Evolutionary conservation across 2,797 vertebrate species (phyloP), one percentile per base, ranked within the genome.

Genomic region (Melanotaenia boesemani): DNA sequence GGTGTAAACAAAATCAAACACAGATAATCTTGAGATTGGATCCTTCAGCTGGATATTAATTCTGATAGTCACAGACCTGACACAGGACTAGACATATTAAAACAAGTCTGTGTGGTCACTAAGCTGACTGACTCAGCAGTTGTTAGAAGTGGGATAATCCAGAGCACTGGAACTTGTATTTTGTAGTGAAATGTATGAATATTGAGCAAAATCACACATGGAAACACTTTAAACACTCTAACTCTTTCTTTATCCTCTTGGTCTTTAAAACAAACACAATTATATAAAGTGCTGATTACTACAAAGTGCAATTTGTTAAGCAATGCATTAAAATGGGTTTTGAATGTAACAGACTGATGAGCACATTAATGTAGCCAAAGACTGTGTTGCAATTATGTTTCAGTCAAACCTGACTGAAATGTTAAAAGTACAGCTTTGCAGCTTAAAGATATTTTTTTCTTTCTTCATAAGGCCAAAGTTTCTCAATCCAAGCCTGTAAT

Each of bases 1-100:
- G 91, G 91, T 84, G 87, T 83, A 84, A 90, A 89, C 82, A 87
- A 90, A 92, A 90, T 91, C 86, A 87, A 88, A 91, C 80, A 79
- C 82, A 75, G 59, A 75, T 93, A 90, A 93, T 91, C 91, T 90
- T 15, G 6, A 71, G 87, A 91, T 80, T 90, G 85, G 85, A 91
- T 83, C 63, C 87, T 79, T 86, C 75, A 76, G 77, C 86, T 76
- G 62, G 81, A 88, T 86, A 90, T 89, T 88, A 91, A 89, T 87
- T 80, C 86, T 85, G 74, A 87, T 88, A 87, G 79, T 80, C 77
- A 81, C 88, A 90, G 77, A 74, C 81, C 87, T 88, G 83, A 91
- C 90, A 91, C 83, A 84, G 85, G 85, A 87, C 83, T 56, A 85
- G 83, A 88, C 79, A 86, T 86, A 90, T 92, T 90, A 90, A 77